Evolutionary conservation across 1,140 invertebrate species (phyloP).

Genomic region (Drosophila insularis): DNA sequence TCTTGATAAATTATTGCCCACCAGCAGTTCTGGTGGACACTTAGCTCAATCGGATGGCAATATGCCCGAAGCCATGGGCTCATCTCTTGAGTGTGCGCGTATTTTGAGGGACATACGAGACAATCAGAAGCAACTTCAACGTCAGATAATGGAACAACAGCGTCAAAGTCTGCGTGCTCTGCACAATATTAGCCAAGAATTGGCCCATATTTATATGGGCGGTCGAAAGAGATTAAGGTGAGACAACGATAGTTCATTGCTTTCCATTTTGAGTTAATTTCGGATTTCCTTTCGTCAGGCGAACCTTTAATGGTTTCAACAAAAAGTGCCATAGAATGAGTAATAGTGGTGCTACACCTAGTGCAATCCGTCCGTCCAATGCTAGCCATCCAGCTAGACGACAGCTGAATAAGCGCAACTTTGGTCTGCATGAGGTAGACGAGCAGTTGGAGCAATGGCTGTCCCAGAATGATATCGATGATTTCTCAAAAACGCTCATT

Average conservation of each 20-base stretch:
- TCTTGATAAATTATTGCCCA: conserved; percentile 86
- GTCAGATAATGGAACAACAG: conserved; percentile 78
- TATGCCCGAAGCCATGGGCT: conserved; percentile 30
- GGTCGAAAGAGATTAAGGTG: conserved; percentile 65
- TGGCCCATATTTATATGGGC: conserved; percentile 73
- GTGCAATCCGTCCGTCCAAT: conserved; percentile 39
- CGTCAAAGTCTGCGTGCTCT: conserved; percentile 73
- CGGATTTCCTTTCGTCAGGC: conserved; percentile 42
- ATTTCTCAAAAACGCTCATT: conserved; percentile 85
- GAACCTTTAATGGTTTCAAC: conserved; percentile 74
- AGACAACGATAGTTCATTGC: neutral
- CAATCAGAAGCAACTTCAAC: conserved; percentile 61
- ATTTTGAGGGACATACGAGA: conserved; percentile 71
- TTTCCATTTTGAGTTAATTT: neutral
- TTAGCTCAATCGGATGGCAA: conserved; percentile 20
- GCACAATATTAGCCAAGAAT: conserved; percentile 72
- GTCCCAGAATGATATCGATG: conserved; percentile 84
- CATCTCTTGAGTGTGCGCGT: conserved; percentile 62
- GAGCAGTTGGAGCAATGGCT: conserved; percentile 85
- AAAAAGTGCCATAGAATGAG: conserved; percentile 78
- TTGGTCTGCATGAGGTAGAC: conserved; percentile 87
- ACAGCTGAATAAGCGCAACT: conserved; percentile 65
- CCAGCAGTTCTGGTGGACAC: conserved; percentile 52
- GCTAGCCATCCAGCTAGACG: conserved; percentile 49
- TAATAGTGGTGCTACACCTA: conserved; percentile 35